phyloP scores from a whole-genome alignment of 2,797 vertebrate genomes.

The Alca torda region DNA sequence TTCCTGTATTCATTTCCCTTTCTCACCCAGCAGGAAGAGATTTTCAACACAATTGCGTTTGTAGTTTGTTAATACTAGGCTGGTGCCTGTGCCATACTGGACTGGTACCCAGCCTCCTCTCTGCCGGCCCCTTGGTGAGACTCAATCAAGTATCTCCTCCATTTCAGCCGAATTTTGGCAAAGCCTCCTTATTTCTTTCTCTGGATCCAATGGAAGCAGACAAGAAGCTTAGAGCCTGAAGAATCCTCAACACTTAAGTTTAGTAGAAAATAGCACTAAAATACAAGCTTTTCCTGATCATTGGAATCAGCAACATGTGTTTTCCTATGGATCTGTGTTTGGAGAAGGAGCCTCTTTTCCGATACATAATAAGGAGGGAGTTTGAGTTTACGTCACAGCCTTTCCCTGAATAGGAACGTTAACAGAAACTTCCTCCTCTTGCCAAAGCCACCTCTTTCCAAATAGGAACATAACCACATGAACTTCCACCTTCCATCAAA shows the following conservation, averaged over 20 bases:
- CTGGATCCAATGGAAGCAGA: background rate
- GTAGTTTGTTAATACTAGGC: background rate
- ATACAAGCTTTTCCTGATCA: background rate
- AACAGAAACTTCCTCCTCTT: background rate
- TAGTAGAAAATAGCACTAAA: background rate
- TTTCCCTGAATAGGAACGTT: background rate
- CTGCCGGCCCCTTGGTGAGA: background rate
- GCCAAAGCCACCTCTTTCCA: constrained; percentile 13
- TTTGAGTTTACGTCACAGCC: background rate
- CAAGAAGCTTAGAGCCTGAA: background rate
- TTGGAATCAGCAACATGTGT: background rate
- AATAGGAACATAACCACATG: background rate
- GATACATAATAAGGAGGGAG: background rate
- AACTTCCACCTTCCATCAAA: background rate
- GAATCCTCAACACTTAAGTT: background rate
- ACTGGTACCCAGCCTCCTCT: background rate
- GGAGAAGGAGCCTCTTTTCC: background rate
- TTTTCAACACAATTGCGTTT: background rate
- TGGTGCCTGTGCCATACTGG: background rate
- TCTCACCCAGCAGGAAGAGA: constrained; percentile 6
- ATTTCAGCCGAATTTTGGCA: background rate
- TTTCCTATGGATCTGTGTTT: background rate
- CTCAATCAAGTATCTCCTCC: background rate
- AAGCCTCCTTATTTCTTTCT: background rate
- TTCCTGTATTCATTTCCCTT: constrained; percentile 17